Evolutionary conservation across 2,888 invertebrate genomes (phyloP).

Genomic region (Syritta pipiens): DNA sequence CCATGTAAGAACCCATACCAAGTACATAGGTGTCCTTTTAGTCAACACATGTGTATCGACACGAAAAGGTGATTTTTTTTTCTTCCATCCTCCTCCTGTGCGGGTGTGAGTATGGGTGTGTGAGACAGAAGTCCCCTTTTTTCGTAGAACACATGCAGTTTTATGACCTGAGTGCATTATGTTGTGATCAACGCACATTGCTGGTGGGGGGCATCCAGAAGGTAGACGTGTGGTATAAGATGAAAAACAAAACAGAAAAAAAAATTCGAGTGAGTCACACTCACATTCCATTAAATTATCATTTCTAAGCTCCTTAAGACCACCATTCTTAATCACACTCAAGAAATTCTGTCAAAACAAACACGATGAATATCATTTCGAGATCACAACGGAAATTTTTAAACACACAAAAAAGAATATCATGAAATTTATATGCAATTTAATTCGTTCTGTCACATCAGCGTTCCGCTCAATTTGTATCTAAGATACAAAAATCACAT

Average conservation of each 20-base stretch:
- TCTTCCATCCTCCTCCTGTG: background rate
- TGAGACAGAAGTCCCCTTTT: slow-evolving; percentile 39
- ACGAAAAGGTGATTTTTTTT: slow-evolving; percentile 59
- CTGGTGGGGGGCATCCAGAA: slow-evolving; percentile 21
- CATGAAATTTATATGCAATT: slow-evolving; percentile 53
- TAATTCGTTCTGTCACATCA: slow-evolving; percentile 62
- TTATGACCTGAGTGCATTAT: slow-evolving; percentile 67
- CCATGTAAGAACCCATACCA: slow-evolving; percentile 38
- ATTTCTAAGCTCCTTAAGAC: background rate
- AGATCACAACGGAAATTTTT: background rate
- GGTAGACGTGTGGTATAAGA: background rate
- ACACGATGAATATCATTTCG: background rate
- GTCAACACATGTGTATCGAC: slow-evolving; percentile 66
- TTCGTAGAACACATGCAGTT: slow-evolving; percentile 63
- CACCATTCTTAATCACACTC: background rate
- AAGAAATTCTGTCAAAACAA: slow-evolving; percentile 14
- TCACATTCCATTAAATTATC: background rate
- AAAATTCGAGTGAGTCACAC: no score
- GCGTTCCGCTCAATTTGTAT: slow-evolving; percentile 65
- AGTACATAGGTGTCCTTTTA: slow-evolving; percentile 68
- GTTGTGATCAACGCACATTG: slow-evolving; percentile 47
- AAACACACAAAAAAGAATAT: no score
- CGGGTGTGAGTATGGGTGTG: background rate
- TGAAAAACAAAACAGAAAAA: no score
- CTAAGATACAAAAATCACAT: slow-evolving; percentile 45